Evolutionary conservation across 2,113 vertebrate species (phyloP), one percentile per base, ranked within the genome.

Genomic region (Crotalus tigris): DNA sequence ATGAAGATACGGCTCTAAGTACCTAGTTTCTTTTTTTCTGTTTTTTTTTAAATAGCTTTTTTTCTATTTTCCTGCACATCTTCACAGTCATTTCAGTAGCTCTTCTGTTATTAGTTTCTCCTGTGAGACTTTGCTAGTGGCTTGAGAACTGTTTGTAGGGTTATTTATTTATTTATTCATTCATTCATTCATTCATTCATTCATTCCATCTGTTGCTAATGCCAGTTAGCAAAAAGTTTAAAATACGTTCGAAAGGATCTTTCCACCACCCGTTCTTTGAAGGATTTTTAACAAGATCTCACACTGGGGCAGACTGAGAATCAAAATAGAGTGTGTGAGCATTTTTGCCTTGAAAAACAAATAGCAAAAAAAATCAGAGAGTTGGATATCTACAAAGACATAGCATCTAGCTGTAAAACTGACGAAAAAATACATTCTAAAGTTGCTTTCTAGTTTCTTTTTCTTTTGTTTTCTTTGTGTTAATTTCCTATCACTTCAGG

Each of bases 281-380:
- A 93, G 75, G 85, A 85, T 87, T 90, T 90, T 95, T 94, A 90
- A 93, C 59, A 64, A 89, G 19, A 88, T 29, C n/a, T 93, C 88
- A 94, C 95, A 39, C 44, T 88, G 88, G 94, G 95, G 94, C 15
- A 33, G 49, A 87, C 91, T 88, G 88, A 81, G 59, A 96, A 93
- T 87, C 90, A 46, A 90, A 94, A 90, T 61, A 0, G 92, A 57
- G 3, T 23, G 55, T 8, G 10, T 91, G 21, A 85, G n/a, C 24
- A 75, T 51, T 59, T 75, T 55, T 21, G 57, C 23, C 0, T 39
- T 24, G 26, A 13, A 11, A 23, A 21, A 33, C 19, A 21, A 53
- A 85, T 44, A n/a, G 10, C 33, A 92, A 85, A n/a, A 91, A 87
- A 51, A 5, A 87, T n/a, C 89, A 90, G 5, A 29, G 11, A 29